These are phyloP conservation scores for Drosophila paranaensis DNA, from an alignment of 2,888 invertebrate species.

Conservation along the genomic window DNA sequence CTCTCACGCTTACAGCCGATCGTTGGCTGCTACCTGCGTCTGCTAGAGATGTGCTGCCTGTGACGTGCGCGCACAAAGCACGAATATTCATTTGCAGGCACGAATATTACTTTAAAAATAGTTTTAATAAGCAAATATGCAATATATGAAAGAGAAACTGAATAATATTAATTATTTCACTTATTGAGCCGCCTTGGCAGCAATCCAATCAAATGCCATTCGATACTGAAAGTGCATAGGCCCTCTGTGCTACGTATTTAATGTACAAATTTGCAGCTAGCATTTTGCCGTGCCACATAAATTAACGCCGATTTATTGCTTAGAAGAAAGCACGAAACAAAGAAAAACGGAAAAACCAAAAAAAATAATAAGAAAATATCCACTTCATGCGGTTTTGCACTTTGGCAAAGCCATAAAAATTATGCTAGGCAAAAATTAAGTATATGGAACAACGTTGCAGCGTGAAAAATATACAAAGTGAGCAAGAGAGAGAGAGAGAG, in stretches of 20 bases:
- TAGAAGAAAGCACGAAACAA: conserved; percentile 6
- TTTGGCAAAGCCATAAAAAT: conserved; percentile 69
- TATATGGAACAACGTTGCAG: conserved; percentile 32
- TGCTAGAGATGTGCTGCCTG: not conserved
- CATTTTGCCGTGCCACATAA: conserved; percentile 66
- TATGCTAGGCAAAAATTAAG: conserved; percentile 58
- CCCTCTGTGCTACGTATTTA: conserved; percentile 1
- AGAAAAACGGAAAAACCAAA: conserved; percentile 24
- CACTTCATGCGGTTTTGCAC: conserved; percentile 73
- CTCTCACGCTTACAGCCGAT: not conserved
- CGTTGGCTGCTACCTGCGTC: not conserved
- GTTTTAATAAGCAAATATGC: not conserved
- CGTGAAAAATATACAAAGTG: conserved; percentile 24
- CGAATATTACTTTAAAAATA: not conserved
- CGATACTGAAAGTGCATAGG: conserved; percentile 11
- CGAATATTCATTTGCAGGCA: not conserved
- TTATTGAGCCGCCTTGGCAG: conserved; percentile 13
- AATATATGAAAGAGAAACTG: not conserved
- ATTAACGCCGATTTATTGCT: conserved; percentile 67
- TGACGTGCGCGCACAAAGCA: not conserved
- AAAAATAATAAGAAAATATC: conserved; percentile 20
- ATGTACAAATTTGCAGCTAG: conserved; percentile 40
- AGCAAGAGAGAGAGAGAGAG: not conserved
- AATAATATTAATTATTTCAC: not conserved
- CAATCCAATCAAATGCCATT: conserved; percentile 18